Base-by-base conservation (phyloP, 2,113 vertebrate species). In the Crotalus horridus region DNA sequence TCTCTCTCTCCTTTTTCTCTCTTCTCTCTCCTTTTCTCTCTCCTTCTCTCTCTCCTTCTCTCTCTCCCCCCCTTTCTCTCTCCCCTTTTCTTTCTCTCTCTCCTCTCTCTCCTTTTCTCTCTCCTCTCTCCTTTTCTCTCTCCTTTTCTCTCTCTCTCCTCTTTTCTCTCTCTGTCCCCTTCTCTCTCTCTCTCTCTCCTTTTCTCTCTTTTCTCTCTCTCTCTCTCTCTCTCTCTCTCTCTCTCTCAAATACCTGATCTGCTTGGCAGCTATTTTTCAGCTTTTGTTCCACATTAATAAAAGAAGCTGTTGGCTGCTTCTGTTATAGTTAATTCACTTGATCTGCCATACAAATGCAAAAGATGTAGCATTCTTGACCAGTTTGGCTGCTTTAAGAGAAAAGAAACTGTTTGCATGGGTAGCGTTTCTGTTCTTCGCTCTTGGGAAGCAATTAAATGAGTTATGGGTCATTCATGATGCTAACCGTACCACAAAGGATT, bases 251-350 rank as follows among this genome's bases (percentile, higher is more conserved):
- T 61, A 48, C 33, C 29, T 61, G 56, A 17, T 90, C 23, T 33
- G 48, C 54, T 69, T 81, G 87, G n/a, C 59, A 89, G 43, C 61
- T 53, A 54, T 92, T 69, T 48, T 92, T 48, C 51, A 56, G 26
- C 11, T 51, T 92, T 89, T 61, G 69, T 39, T 6, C 21, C n/a
- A 51, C 21, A 20, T 89, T 61, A 85, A 24, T 88, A 46, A 61
- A 92, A 93, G 51, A 15, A 91, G 8, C 33, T 51, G 46, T 5
- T 91, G 87, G 17, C 64, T 95, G 88, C 95, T 89, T 91, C 33
- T 91, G 17, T 88, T 93, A 91, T 90, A 95, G 93, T 95, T 95
- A 95, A 91, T 95, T 95, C 58, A 51, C 94, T 87, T 33, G 92
- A 94, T 95, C 20, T 85, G 88, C 89, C 88, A 94, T 39, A 48